phyloP scores from a whole-genome alignment of 1,140 invertebrate species.

The Drosophila nikananu region DNA sequence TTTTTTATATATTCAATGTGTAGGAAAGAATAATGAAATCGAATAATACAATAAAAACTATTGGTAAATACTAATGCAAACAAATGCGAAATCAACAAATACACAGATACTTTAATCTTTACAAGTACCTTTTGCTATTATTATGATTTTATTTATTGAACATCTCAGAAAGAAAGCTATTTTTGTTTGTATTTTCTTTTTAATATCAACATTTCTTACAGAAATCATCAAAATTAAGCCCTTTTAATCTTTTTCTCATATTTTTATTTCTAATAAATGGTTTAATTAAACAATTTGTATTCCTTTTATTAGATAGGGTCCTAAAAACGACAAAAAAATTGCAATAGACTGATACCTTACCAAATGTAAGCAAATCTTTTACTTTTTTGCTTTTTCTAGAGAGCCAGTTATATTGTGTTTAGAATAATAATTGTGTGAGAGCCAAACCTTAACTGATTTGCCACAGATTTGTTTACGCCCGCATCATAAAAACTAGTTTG shows the following conservation, averaged over 20 bases:
- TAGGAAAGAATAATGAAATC: neutral
- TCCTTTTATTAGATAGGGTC: neutral
- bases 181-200: too few relatives aligned
- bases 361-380: constrained; percentile 1
- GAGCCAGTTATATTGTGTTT: neutral
- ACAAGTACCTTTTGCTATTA: neutral
- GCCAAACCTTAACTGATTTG: neutral
- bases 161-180: neutral
- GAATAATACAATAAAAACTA: neutral
- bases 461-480: constrained; percentile 3
- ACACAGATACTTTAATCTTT: too few relatives aligned
- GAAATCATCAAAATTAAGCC: too few relatives aligned
- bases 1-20: neutral
- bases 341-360: neutral
- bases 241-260: too few relatives aligned
- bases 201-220: too few relatives aligned
- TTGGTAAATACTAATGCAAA: neutral
- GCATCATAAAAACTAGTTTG: neutral
- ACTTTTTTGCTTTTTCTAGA: too few relatives aligned
- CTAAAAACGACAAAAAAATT: neutral
- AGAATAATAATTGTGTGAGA: constrained; percentile 4
- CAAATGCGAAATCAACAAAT: neutral
- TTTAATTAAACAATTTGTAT: neutral
- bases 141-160: neutral
- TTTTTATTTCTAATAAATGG: too few relatives aligned